phyloP scores from a whole-genome alignment of 1,140 invertebrate genomes.

The Heterodera carotae region DNA sequence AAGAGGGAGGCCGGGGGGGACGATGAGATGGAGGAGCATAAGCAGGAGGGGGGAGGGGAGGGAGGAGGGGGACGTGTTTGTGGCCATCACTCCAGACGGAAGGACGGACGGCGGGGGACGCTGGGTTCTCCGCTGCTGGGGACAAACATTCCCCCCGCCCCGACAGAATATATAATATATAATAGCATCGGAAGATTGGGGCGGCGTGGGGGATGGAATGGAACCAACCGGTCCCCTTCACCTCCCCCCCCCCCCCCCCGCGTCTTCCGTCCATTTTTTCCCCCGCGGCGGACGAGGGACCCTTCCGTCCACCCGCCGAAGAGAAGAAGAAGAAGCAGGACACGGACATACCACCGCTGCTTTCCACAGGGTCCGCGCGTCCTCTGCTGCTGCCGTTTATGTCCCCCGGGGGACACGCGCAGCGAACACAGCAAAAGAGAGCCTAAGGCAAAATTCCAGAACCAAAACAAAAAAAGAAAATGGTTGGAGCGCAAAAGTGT shows the following conservation, averaged over 20 bases:
- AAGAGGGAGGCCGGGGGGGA: neutral
- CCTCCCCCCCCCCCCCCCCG: too few relatives aligned
- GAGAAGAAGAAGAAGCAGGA: too few relatives aligned
- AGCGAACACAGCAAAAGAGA: too few relatives aligned
- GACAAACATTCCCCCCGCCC: neutral
- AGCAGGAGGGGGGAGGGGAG: neutral
- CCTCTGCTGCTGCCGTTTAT: neutral
- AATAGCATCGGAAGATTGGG: neutral
- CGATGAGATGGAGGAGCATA: neutral
- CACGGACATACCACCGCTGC: neutral
- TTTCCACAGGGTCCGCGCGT: neutral
- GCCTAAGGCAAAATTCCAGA: neutral
- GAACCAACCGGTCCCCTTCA: neutral
- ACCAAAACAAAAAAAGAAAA: neutral
- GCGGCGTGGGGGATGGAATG: too few relatives aligned
- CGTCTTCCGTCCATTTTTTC: neutral
- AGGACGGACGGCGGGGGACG: neutral
- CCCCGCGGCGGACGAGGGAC: too few relatives aligned
- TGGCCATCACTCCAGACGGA: neutral
- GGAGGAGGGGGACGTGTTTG: neutral
- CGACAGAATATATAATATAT: slow-evolving; percentile 3
- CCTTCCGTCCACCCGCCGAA: neutral
- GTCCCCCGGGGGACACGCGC: neutral
- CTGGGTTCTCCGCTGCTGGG: too few relatives aligned
- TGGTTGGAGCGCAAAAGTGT: neutral